A percentile compares a stretch with the other conserved stretches of the same genome.
Conservation (phyloP, 1,140 invertebrate genomes). For the Belonocnema kinseyi region DNA sequence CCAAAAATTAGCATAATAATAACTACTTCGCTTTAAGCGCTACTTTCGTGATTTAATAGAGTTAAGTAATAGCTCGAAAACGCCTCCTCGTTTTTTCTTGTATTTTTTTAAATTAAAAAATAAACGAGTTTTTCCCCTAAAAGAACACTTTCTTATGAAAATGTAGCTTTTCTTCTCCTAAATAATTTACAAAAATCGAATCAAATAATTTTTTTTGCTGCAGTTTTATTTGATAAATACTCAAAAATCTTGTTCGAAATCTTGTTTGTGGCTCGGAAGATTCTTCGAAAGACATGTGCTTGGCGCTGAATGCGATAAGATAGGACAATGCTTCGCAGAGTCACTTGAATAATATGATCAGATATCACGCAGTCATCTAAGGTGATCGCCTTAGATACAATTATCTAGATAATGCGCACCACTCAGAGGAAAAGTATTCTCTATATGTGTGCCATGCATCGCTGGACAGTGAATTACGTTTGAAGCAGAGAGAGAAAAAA, state of each 20-base stretch:
- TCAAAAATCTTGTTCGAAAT: not conserved
- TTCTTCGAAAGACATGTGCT: constrained; percentile 40
- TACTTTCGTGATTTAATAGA: no score
- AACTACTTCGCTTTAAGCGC: no score
- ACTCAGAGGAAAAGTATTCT: constrained; percentile 2
- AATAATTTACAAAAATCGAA: no score
- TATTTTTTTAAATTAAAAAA: no score
- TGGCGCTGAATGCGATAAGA: constrained; percentile 42
- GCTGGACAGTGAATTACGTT: constrained; percentile 62
- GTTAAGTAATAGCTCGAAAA: no score
- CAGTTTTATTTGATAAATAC: no score
- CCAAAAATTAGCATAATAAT: no score
- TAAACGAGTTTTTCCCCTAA: no score
- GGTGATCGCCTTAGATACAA: constrained; percentile 64
- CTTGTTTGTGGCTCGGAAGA: not conserved
- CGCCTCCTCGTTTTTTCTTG: no score
- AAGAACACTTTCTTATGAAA: no score
- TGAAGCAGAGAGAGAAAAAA: constrained; percentile 37
- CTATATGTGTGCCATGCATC: constrained; percentile 46
- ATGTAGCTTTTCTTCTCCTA: no score
- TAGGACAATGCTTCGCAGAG: constrained; percentile 46
- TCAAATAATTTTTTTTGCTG: no score
- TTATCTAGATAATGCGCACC: constrained; percentile 63
- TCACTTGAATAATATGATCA: constrained; percentile 49
- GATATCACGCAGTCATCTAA: constrained; percentile 60